Conservation (phyloP, 2,888 invertebrate genomes). For the Sinopyrophorus schimmeli region DNA sequence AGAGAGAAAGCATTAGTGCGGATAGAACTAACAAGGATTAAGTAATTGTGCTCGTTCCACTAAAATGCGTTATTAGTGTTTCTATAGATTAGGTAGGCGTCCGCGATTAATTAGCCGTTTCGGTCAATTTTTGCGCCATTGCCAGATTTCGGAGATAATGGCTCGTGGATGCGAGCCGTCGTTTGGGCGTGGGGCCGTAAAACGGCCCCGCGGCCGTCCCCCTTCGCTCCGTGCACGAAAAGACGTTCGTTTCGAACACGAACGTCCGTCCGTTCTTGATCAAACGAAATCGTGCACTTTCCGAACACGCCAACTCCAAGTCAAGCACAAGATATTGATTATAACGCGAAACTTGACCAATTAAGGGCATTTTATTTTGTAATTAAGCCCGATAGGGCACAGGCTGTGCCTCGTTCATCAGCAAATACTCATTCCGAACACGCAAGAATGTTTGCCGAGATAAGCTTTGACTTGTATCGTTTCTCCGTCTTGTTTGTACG, state of each 20-base stretch:
- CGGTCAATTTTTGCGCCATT: no score
- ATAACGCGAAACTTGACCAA: slow-evolving; percentile 44
- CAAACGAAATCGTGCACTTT: slow-evolving; percentile 7
- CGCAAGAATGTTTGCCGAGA: slow-evolving; percentile 39
- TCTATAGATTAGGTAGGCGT: no score
- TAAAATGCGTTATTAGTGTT: no score
- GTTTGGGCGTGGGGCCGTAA: no score
- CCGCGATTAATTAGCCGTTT: no score
- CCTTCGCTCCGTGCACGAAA: slow-evolving; percentile 24
- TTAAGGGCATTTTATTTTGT: slow-evolving; percentile 45
- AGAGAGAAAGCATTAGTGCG: slow-evolving; percentile 28
- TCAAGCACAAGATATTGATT: slow-evolving; percentile 41
- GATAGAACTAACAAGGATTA: slow-evolving; percentile 10
- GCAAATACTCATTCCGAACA: slow-evolving; percentile 36
- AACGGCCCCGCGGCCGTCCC: slow-evolving; percentile 15
- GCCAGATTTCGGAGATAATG: no score
- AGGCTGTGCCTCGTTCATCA: slow-evolving; percentile 31
- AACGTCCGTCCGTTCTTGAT: slow-evolving; percentile 27
- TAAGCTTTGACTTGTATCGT: slow-evolving; percentile 29
- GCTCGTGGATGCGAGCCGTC: no score
- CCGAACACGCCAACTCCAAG: slow-evolving; percentile 30
- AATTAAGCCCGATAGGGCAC: slow-evolving; percentile 41
- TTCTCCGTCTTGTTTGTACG: slow-evolving; percentile 28
- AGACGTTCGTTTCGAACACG: slow-evolving; percentile 24
- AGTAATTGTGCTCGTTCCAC: slow-evolving; percentile 33